These are phyloP conservation scores for Harpagoxenus sublaevis DNA, from an alignment of 2,888 invertebrate species.

Conservation along the genomic window DNA sequence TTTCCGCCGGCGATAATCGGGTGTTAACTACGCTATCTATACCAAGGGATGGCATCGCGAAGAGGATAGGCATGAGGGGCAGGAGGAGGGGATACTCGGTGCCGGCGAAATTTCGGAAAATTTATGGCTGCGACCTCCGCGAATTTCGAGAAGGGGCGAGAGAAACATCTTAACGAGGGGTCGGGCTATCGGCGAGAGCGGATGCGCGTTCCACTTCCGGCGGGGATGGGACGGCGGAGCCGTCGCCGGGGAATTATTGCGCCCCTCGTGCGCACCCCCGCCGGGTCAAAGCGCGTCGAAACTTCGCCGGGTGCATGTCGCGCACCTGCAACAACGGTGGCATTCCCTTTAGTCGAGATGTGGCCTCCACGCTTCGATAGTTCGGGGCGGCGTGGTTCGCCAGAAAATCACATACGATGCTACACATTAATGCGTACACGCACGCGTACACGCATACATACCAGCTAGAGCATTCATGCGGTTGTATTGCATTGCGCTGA, in stretches of 20 bases:
- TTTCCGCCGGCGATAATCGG: constrained; percentile 66
- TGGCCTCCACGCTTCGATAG: constrained; percentile 68
- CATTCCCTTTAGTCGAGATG: constrained; percentile 68
- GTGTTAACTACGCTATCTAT: constrained; percentile 64
- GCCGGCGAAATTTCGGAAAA: constrained; percentile 72
- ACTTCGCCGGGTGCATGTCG: constrained; percentile 29
- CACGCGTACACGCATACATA: background rate
- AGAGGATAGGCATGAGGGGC: constrained; percentile 7
- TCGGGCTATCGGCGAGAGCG: constrained; percentile 76
- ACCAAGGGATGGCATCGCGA: constrained; percentile 1
- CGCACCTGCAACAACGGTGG: constrained; percentile 69
- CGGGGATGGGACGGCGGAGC: constrained; percentile 61
- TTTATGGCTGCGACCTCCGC: constrained; percentile 71
- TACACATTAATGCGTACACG: constrained; percentile 27
- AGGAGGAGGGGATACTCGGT: constrained; percentile 43
- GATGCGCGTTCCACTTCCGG: constrained; percentile 77
- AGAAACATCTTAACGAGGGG: constrained; percentile 80
- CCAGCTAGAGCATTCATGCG: constrained; percentile 21
- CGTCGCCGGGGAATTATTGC: constrained; percentile 69
- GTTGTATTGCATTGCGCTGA: background rate
- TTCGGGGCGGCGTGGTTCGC: constrained; percentile 58
- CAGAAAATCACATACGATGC: constrained; percentile 44
- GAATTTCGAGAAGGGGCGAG: constrained; percentile 70
- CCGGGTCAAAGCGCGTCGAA: constrained; percentile 17
- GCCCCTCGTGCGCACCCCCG: background rate